Evolutionary conservation across 2,888 invertebrate species (phyloP).

Genomic region (Chrysolina oricalcia): DNA sequence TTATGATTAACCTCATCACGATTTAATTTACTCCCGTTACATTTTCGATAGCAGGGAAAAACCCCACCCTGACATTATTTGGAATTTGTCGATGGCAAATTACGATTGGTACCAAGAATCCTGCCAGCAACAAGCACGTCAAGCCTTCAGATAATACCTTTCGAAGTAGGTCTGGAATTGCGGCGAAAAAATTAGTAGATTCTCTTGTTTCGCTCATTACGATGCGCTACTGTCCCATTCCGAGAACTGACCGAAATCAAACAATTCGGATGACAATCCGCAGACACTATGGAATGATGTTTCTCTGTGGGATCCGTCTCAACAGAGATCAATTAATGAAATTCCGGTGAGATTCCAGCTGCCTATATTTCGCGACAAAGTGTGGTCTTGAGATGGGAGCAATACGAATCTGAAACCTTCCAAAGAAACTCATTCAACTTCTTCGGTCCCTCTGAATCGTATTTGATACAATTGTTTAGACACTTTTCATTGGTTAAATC

Average conservation of each 20-base stretch:
- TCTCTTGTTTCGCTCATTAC: conserved; percentile 6
- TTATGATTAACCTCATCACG: too few relatives aligned
- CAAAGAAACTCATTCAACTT: too few relatives aligned
- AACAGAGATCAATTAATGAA: conserved; percentile 55
- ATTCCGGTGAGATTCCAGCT: conserved; percentile 49
- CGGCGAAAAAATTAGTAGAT: not conserved
- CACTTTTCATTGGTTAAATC: too few relatives aligned
- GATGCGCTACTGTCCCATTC: conserved; percentile 38
- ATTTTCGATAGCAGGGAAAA: too few relatives aligned
- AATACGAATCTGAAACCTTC: too few relatives aligned
- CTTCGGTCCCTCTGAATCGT: too few relatives aligned
- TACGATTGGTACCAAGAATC: not conserved
- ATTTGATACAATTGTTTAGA: too few relatives aligned
- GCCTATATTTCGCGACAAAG: not conserved
- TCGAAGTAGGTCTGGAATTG: conserved; percentile 8
- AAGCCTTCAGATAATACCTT: not conserved
- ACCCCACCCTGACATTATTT: not conserved
- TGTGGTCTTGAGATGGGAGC: not conserved
- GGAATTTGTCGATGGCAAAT: not conserved
- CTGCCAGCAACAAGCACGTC: not conserved
- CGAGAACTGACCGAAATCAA: conserved; percentile 35
- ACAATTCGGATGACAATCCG: conserved; percentile 49
- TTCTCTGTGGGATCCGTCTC: conserved; percentile 49
- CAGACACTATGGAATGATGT: conserved; percentile 57
- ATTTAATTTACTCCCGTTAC: too few relatives aligned